Percentiles rank a stretch among this genome's conserved stretches.
Evolutionary conservation across 2,888 invertebrate species (phyloP).

Genomic region (Lordiphosa fenestrarum): DNA sequence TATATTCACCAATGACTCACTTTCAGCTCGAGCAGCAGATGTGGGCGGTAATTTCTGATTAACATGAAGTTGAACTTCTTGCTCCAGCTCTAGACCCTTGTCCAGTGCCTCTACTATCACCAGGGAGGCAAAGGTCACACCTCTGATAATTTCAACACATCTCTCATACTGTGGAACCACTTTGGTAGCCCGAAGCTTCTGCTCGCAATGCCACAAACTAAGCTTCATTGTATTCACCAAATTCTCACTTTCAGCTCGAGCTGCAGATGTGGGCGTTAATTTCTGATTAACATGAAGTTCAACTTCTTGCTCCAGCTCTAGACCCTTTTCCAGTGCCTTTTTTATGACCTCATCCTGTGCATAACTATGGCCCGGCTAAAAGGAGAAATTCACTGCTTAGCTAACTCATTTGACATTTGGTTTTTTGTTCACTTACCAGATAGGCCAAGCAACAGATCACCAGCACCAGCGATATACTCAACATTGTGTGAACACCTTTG

Average conservation of each 20-base stretch:
- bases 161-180: conserved; percentile 22
- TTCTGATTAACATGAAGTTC: conserved; percentile 22
- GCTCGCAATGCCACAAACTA: conserved; percentile 33
- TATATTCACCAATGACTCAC: conserved; percentile 12
- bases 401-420: too few species aligned
- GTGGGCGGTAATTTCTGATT: conserved; percentile 36
- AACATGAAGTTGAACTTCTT: conserved; percentile 9
- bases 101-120: conserved; percentile 10
- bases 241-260: conserved; percentile 9
- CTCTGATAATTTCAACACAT: conserved; percentile 27
- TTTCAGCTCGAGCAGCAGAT: conserved; percentile 15
- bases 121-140: conserved; percentile 32
- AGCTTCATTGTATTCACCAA: conserved; percentile 24
- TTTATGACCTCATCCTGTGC: conserved; percentile 28
- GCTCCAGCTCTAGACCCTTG: not conserved
- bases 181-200: conserved; percentile 1
- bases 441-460: conserved; percentile 24
- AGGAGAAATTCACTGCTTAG: not conserved
- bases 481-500: conserved; percentile 44
- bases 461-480: conserved; percentile 30
- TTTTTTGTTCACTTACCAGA: conserved; percentile 40
- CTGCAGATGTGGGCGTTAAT: conserved; percentile 28
- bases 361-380: conserved; percentile 12
- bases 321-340: conserved; percentile 5
- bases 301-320: conserved; percentile 4